Conservation (phyloP, 2,113 vertebrate species). For the Gobiocypris rarus region DNA sequence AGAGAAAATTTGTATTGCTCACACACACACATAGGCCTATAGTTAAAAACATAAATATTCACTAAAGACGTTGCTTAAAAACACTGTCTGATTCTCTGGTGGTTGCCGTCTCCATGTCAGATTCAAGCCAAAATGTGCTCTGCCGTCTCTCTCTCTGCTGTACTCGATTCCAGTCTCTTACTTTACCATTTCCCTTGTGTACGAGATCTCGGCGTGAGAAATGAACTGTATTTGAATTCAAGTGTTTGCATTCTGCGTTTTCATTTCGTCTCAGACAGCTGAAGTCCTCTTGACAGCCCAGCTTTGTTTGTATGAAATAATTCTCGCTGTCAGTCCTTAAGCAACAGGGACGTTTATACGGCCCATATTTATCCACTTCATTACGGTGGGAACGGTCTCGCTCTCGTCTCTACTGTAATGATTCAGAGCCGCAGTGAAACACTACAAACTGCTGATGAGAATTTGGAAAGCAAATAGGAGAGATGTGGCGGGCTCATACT, state of each 20-base stretch:
- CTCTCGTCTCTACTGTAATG: neutral
- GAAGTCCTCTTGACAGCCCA: neutral
- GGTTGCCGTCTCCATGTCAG: neutral
- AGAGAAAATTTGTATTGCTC: neutral
- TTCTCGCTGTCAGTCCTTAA: neutral
- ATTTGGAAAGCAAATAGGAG: slow-evolving; percentile 50
- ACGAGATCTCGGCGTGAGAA: neutral
- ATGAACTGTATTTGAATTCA: neutral
- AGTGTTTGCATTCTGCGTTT: neutral
- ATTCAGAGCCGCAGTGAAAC: neutral
- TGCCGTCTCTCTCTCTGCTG: neutral
- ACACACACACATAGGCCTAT: no score
- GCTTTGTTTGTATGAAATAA: neutral
- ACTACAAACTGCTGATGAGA: neutral
- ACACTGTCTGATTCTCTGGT: neutral
- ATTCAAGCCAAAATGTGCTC: neutral
- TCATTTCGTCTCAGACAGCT: neutral
- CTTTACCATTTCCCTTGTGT: neutral
- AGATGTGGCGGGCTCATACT: slow-evolving; percentile 47
- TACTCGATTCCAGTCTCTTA: neutral
- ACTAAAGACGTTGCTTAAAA: neutral
- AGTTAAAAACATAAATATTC: no score
- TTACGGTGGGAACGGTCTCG: neutral
- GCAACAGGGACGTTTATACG: neutral
- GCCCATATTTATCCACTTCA: neutral